Percentiles rank a stretch among this genome's conserved stretches.
These are phyloP conservation scores for Hypocryptadius cinnamomeus DNA, from an alignment of 2,113 vertebrate species.

Conservation along the genomic window DNA sequence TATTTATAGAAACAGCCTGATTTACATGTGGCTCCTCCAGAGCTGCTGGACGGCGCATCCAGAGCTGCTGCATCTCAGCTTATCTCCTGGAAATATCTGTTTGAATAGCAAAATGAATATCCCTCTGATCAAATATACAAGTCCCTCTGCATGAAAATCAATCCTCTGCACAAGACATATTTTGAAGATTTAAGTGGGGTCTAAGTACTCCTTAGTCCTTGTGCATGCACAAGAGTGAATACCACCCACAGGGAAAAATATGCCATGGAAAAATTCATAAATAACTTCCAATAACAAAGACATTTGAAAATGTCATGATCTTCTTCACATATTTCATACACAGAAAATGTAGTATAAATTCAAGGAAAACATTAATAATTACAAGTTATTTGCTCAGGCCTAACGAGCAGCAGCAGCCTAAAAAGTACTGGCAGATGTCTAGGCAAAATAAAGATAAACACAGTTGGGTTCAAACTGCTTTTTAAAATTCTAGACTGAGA, in stretches of 20 bases:
- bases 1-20: background rate
- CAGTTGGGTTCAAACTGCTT: background rate
- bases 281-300: conserved; percentile 41
- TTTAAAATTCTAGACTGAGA: conserved; percentile 11
- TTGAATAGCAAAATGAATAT: background rate
- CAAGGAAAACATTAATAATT: conserved; percentile 52
- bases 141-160: background rate
- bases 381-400: conserved; percentile 38
- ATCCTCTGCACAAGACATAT: background rate
- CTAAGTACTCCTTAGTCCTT: background rate
- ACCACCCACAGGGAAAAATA: conserved; percentile 45
- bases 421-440: conserved; percentile 38
- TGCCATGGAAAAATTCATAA: conserved; percentile 19
- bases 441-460: conserved; percentile 40
- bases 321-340: conserved; percentile 30
- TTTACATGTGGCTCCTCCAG: background rate
- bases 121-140: conserved; percentile 11
- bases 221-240: background rate
- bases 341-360: conserved; percentile 34
- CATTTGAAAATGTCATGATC: conserved; percentile 48
- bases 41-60: background rate
- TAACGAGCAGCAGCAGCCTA: background rate
- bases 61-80: background rate
- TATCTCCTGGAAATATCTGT: conserved; percentile 8
- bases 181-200: conserved; percentile 49